phyloP scores from a whole-genome alignment of 2,797 vertebrate species.

The Danio aesculapii region DNA sequence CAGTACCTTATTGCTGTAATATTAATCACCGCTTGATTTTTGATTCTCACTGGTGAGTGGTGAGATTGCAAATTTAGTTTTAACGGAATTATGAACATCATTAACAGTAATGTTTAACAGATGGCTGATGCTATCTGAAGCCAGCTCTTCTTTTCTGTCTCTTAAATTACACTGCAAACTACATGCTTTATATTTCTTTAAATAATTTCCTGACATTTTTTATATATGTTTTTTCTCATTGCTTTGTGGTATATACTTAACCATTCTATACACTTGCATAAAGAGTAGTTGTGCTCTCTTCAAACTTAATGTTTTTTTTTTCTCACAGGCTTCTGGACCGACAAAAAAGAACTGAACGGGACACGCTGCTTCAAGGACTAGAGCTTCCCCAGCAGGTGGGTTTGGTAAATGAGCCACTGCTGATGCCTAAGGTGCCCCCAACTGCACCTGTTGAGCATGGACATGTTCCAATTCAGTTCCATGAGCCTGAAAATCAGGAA shows the following conservation, averaged over 20 bases:
- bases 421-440: neutral
- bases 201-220: too few species aligned
- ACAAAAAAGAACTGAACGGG: constrained; percentile 40
- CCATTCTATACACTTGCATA: too few species aligned
- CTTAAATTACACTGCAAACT: too few species aligned
- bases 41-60: too few species aligned
- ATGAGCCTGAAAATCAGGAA: constrained; percentile 40
- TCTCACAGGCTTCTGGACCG: constrained; percentile 34
- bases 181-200: too few species aligned
- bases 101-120: too few species aligned
- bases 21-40: neutral
- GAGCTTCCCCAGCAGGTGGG: constrained; percentile 37
- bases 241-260: too few species aligned
- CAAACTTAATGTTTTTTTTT: neutral
- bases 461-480: neutral
- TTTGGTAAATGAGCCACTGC: constrained; percentile 11
- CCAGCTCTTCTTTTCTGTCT: too few species aligned
- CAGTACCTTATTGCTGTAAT: neutral
- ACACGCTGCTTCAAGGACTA: constrained; percentile 36
- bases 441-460: constrained; percentile 13
- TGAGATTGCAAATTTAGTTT: too few species aligned
- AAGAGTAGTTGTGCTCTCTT: neutral
- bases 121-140: too few species aligned
- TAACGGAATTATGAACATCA: neutral
- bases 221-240: too few species aligned